A percentile compares a stretch with the other conserved stretches of the same genome.
These are phyloP conservation scores for Harpagifer antarcticus DNA, from an alignment of 2,797 vertebrate species.

Conservation along the genomic window DNA sequence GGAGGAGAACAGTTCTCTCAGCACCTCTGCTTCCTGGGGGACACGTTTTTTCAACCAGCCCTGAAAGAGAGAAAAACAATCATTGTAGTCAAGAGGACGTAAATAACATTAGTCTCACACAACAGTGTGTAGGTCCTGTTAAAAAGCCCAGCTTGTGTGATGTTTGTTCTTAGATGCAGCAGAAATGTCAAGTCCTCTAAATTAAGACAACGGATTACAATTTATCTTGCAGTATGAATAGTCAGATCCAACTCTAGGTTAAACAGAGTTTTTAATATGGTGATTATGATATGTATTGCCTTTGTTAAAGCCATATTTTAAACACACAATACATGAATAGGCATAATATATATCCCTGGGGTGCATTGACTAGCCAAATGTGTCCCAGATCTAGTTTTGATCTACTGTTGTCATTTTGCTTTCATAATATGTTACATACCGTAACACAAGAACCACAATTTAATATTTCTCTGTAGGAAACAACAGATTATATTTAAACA, in stretches of 20 bases:
- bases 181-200: slow-evolving; percentile 13
- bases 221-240: neutral
- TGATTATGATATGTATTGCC: neutral
- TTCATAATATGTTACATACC: neutral
- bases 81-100: neutral
- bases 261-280: neutral
- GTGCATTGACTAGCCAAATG: neutral
- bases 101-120: neutral
- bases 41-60: slow-evolving; percentile 91
- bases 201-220: neutral
- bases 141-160: neutral
- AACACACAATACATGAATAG: neutral
- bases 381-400: neutral
- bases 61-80: slow-evolving; percentile 70
- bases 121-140: neutral
- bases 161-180: neutral
- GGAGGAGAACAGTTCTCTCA: slow-evolving; percentile 87
- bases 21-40: slow-evolving; percentile 86
- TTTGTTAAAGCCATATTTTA: neutral
- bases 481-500: neutral
- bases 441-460: neutral
- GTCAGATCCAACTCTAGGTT: neutral
- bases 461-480: neutral
- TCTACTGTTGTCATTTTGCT: neutral
- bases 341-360: neutral